Percentiles rank a stretch among this genome's conserved stretches.
These are phyloP conservation scores for Ascaphus truei DNA, from an alignment of 2,113 vertebrate genomes.

Conservation along the genomic window DNA sequence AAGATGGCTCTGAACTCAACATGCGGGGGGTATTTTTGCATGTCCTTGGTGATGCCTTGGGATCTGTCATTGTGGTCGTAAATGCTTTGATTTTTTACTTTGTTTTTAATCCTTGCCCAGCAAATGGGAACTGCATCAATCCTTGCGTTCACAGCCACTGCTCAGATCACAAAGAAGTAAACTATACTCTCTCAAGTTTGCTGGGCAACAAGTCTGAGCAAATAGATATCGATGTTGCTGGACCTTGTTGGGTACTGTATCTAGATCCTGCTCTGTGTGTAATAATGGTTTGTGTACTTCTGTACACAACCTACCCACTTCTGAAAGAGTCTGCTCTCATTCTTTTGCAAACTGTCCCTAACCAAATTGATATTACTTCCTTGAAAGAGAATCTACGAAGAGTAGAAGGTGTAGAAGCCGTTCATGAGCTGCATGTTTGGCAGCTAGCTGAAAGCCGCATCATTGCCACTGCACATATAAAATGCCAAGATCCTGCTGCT, in stretches of 20 bases:
- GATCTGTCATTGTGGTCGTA: constrained; percentile 94
- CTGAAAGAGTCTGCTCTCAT: constrained; percentile 97
- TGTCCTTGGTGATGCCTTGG: constrained; percentile 92
- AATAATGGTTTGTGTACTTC: constrained; percentile 91
- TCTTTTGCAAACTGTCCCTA: constrained; percentile 94
- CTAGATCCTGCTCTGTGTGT: constrained; percentile 90
- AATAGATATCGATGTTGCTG: constrained; percentile 47
- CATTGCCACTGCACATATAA: constrained; percentile 97
- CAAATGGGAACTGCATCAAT: constrained; percentile 69
- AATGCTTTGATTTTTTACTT: constrained; percentile 86
- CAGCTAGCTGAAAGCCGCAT: constrained; percentile 95
- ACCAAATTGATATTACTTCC: constrained; percentile 88
- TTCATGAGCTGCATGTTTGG: constrained; percentile 96
- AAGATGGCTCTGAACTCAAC: constrained; percentile 81
- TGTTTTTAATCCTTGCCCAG: constrained; percentile 79
- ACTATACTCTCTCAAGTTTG: constrained; percentile 58
- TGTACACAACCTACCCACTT: constrained; percentile 93
- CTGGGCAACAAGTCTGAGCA: constrained; percentile 25
- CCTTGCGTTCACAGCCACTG: constrained; percentile 70
- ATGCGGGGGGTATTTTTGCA: constrained; percentile 98
- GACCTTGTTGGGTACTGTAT: constrained; percentile 96
- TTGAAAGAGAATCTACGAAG: constrained; percentile 79
- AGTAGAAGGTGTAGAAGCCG: constrained; percentile 87
- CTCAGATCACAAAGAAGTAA: constrained; percentile 61
- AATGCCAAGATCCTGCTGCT: constrained; percentile 88